phyloP scores from a whole-genome alignment of 2,888 invertebrate genomes.

The Andricus quercusramuli region DNA sequence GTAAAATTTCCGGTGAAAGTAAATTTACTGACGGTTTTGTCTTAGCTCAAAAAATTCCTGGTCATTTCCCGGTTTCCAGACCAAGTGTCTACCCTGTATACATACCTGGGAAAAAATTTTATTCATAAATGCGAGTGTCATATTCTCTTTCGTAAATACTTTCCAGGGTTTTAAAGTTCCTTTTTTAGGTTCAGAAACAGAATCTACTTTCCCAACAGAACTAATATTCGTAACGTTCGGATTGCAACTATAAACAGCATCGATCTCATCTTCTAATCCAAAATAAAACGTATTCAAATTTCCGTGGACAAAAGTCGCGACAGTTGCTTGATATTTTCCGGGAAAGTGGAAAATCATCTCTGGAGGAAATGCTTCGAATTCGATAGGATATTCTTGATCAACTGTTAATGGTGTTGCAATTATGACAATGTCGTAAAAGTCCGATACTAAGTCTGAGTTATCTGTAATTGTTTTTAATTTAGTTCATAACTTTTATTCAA shows the following conservation, averaged over 20 bases:
- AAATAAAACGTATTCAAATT: conserved; percentile 78
- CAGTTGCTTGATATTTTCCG: conserved; percentile 80
- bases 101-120: conserved; percentile 78
- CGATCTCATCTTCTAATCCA: conserved; percentile 72
- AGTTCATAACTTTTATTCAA: neutral
- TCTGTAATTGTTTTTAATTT: conserved; percentile 58
- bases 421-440: conserved; percentile 81
- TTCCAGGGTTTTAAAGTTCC: conserved; percentile 79
- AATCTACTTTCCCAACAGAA: conserved; percentile 77
- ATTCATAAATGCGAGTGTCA: conserved; percentile 77
- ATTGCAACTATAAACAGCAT: conserved; percentile 79
- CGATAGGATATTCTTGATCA: conserved; percentile 76
- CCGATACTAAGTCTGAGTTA: conserved; percentile 56
- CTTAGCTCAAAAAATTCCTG: no score
- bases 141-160: conserved; percentile 80
- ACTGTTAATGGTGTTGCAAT: conserved; percentile 81
- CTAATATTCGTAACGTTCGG: conserved; percentile 76
- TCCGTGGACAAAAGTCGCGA: conserved; percentile 81
- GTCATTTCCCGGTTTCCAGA: no score
- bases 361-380: conserved; percentile 78
- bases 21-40: no score
- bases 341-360: conserved; percentile 67
- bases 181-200: conserved; percentile 68
- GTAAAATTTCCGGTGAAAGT: no score
- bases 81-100: neutral